Conservation (phyloP, 2,888 invertebrate species). For the Sepiola atlantica region DNA sequence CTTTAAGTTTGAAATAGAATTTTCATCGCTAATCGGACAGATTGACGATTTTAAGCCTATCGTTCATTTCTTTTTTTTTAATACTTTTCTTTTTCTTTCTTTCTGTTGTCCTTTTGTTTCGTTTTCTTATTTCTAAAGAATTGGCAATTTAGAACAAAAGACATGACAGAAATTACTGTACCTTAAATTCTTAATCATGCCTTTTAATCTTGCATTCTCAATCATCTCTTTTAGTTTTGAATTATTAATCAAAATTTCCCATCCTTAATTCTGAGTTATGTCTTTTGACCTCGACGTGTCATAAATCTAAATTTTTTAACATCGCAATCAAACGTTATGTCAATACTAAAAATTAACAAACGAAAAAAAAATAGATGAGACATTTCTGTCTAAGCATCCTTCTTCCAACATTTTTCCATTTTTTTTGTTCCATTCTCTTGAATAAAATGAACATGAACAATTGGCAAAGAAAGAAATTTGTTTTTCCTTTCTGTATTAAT, state of each 20-base stretch:
- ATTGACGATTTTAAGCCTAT: too few relatives aligned
- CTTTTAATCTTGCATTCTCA: conserved; percentile 20
- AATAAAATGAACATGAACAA: background rate
- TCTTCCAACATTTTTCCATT: background rate
- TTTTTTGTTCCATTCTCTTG: background rate
- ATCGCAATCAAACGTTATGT: background rate
- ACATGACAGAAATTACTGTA: conserved; percentile 22
- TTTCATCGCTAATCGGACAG: too few relatives aligned
- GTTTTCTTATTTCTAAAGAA: background rate
- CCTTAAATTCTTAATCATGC: conserved; percentile 10
- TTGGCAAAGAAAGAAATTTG: background rate
- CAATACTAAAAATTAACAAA: background rate
- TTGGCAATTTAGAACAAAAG: background rate
- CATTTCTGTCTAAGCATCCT: background rate
- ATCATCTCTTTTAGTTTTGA: background rate
- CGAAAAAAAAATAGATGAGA: background rate
- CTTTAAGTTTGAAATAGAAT: too few relatives aligned
- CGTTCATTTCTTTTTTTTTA: too few relatives aligned
- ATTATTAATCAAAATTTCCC: background rate
- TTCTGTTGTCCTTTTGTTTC: too few relatives aligned
- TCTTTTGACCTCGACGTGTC: background rate
- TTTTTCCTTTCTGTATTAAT: background rate
- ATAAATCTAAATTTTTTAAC: conserved; percentile 6
- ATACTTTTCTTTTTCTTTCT: too few relatives aligned
- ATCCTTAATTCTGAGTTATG: background rate